Evolutionary conservation across 1,140 invertebrate genomes (phyloP), one percentile per base, ranked within the genome.

Genomic region (Zaprionus lachaisei): DNA sequence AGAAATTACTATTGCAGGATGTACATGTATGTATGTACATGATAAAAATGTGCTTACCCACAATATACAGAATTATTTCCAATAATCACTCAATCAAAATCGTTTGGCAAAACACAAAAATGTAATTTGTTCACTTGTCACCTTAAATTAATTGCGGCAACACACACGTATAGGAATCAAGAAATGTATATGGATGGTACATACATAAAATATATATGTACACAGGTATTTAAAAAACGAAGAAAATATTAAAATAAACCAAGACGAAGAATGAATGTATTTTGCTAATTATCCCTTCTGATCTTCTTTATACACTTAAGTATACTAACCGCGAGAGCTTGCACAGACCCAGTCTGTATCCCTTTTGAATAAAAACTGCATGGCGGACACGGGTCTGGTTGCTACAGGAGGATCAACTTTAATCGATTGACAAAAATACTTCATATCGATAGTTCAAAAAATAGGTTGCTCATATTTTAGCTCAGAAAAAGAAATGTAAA

Each of bases 191-290:
- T 71, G 54, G 64, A 51, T 64, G 54, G 37, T 62, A 56, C 41
- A 38, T 38, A 47, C 41, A 47, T 60, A 73, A 62, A 65, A 47
- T 60, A 73, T 61, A 65, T 64, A 41, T 75, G 72, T 63, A 62
- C 58, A 74, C 66, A 74, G 24, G 55, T 61, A 76, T 72, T 76
- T 72, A 65, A 76, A 73, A 75, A 75, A 70, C 56, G 68, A 72
- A 64, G 34, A 57, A 71, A 71, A 64, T 65, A 75, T 58, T 71
- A 57, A 57, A 67, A 64, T 55, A 70, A 76, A 76, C 71, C 73
- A 60, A 76, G 69, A 72, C 73, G 54, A 61, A 76, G 54, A 61
- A 76, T 61, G 44, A 76, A 26, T 55, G 61, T 64, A 70, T 58
- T 56, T 54, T 72, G 44, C 24, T 72, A 14, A 14, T 72, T 71